phyloP scores from a whole-genome alignment of 2,113 vertebrate species.

The Malurus cyaneus region DNA sequence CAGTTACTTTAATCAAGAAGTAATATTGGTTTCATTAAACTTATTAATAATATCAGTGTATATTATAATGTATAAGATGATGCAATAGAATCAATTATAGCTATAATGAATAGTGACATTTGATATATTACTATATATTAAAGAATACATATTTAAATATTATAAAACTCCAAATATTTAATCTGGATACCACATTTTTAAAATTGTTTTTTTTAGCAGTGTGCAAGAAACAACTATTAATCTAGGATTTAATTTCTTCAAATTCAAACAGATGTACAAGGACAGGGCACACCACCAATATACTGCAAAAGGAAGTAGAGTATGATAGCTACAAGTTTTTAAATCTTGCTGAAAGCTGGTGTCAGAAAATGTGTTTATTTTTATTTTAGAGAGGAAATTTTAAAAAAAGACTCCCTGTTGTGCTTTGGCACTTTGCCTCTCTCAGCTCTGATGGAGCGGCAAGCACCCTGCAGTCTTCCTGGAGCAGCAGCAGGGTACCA shows the following conservation, averaged over 20 bases:
- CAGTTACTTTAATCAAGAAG: background rate
- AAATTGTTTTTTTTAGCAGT: background rate
- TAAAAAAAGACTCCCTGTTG: background rate
- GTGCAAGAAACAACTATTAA: background rate
- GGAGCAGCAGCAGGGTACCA: background rate
- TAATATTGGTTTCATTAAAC: background rate
- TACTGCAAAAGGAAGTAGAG: background rate
- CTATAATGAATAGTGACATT: background rate
- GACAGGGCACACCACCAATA: background rate
- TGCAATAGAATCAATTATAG: background rate
- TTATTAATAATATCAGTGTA: background rate
- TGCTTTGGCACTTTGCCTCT: background rate
- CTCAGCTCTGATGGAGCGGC: background rate
- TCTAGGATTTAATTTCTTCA: background rate
- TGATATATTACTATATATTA: background rate
- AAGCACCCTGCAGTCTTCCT: conserved; percentile 7
- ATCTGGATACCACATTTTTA: background rate
- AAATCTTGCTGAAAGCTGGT: background rate
- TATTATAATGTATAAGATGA: background rate
- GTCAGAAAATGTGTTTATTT: background rate
- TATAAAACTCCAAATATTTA: background rate
- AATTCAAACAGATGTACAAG: background rate
- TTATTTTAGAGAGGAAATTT: conserved; percentile 16
- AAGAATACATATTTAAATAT: background rate
- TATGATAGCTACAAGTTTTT: background rate